These are phyloP conservation scores for Spea bombifrons DNA, from an alignment of 2,113 vertebrate genomes.

Conservation along the genomic window DNA sequence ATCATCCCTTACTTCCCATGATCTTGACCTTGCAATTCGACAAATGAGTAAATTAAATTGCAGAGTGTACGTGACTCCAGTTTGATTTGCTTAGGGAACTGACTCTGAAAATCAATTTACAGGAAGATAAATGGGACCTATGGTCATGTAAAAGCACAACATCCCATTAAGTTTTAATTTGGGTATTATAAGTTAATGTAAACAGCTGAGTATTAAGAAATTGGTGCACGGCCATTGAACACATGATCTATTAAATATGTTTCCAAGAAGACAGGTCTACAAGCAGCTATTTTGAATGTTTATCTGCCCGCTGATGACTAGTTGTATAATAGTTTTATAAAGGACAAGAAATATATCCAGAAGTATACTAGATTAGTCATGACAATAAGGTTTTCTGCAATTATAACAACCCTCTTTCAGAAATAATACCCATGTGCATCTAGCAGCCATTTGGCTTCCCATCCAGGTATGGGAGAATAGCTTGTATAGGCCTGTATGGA, in stretches of 20 bases:
- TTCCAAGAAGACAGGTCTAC: neutral
- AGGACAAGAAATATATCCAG: too few species aligned
- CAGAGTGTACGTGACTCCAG: neutral
- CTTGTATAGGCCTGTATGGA: too few species aligned
- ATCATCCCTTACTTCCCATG: conserved; percentile 6
- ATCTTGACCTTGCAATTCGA: neutral
- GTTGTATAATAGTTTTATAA: too few species aligned
- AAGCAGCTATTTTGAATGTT: too few species aligned
- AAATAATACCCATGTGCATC: too few species aligned
- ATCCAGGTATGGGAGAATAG: too few species aligned
- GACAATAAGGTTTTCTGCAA: too few species aligned
- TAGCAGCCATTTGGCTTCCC: too few species aligned
- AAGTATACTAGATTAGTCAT: too few species aligned
- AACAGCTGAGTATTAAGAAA: neutral
- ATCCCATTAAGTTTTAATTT: neutral
- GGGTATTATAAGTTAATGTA: neutral
- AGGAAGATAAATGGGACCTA: neutral
- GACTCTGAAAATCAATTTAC: neutral
- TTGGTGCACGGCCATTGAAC: neutral
- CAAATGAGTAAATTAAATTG: neutral
- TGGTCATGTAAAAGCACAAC: neutral
- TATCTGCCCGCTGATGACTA: too few species aligned
- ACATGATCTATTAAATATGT: neutral
- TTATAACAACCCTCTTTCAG: too few species aligned
- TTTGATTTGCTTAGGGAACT: neutral